Percentiles rank a stretch among this genome's conserved stretches.
phyloP scores from a whole-genome alignment of 2,888 invertebrate species.

The Venusia cambrica region DNA sequence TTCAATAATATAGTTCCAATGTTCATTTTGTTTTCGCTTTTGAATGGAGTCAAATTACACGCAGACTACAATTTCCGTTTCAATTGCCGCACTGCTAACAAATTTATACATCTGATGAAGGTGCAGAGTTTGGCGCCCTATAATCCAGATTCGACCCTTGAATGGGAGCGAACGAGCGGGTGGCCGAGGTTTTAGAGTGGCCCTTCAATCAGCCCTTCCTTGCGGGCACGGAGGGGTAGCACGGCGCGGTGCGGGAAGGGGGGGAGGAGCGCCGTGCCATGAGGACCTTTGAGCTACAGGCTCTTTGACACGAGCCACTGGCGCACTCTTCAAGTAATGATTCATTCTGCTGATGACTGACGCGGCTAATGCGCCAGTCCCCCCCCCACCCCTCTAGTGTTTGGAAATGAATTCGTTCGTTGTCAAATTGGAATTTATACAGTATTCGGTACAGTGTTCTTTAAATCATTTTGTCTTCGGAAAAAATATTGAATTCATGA shows the following conservation, averaged over 20 bases:
- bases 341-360: constrained; percentile 80
- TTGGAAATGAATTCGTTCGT: constrained; percentile 53
- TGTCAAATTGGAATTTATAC: constrained; percentile 51
- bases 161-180: constrained; percentile 78
- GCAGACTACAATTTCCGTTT: constrained; percentile 63
- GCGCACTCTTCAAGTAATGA: constrained; percentile 80
- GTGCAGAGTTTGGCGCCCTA: constrained; percentile 77
- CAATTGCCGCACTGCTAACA: constrained; percentile 65
- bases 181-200: constrained; percentile 78
- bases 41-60: constrained; percentile 67
- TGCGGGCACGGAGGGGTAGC: constrained; percentile 49
- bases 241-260: constrained; percentile 34
- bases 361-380: constrained; percentile 74
- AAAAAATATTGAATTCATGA: constrained; percentile 20
- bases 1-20: constrained; percentile 40
- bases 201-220: constrained; percentile 79
- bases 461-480: constrained; percentile 35
- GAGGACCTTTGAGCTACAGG: constrained; percentile 77
- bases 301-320: constrained; percentile 80
- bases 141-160: constrained; percentile 78
- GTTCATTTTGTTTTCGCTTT: constrained; percentile 40
- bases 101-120: constrained; percentile 77
- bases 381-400: constrained; percentile 54
- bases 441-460: constrained; percentile 38
- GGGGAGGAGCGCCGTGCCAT: constrained; percentile 40